phyloP scores from a whole-genome alignment of 2,113 vertebrate genomes.

The Dicentrarchus labrax region DNA sequence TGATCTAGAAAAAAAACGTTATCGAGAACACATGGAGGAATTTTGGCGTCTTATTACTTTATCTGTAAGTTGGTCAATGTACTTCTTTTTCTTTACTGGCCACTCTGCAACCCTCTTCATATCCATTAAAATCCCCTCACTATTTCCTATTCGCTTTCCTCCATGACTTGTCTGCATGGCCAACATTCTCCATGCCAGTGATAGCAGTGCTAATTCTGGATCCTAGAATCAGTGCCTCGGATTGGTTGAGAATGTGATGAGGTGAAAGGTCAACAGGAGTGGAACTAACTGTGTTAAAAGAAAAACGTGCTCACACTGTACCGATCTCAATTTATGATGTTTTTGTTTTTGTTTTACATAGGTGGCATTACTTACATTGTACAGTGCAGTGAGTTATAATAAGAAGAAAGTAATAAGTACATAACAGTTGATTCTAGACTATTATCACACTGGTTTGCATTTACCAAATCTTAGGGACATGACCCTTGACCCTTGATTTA shows the following conservation, averaged over 20 bases:
- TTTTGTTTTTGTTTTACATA: neutral
- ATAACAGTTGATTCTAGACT: neutral
- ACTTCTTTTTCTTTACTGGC: neutral
- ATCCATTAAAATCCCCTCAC: neutral
- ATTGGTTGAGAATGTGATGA: constrained; percentile 52
- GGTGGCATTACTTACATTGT: neutral
- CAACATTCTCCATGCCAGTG: constrained; percentile 71
- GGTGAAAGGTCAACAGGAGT: constrained; percentile 53
- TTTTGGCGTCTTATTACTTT: neutral
- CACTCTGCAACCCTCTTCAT: neutral
- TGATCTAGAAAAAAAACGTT: neutral
- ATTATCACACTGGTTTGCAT: neutral
- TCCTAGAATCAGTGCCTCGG: constrained; percentile 32
- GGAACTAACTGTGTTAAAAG: constrained; percentile 7
- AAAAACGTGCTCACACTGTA: neutral
- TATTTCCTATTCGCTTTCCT: constrained; percentile 23
- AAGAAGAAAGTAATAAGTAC: too few species aligned
- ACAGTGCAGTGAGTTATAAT: neutral
- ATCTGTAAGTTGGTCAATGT: too few species aligned
- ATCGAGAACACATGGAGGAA: neutral
- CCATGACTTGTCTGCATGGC: constrained; percentile 46
- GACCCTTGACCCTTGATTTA: too few species aligned
- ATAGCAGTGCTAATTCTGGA: constrained; percentile 79
- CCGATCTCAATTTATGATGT: neutral
- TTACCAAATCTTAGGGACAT: too few species aligned